Evolutionary conservation across 2,113 vertebrate species (phyloP), one percentile per base, ranked within the genome.

Genomic region (Tachycineta bicolor): DNA sequence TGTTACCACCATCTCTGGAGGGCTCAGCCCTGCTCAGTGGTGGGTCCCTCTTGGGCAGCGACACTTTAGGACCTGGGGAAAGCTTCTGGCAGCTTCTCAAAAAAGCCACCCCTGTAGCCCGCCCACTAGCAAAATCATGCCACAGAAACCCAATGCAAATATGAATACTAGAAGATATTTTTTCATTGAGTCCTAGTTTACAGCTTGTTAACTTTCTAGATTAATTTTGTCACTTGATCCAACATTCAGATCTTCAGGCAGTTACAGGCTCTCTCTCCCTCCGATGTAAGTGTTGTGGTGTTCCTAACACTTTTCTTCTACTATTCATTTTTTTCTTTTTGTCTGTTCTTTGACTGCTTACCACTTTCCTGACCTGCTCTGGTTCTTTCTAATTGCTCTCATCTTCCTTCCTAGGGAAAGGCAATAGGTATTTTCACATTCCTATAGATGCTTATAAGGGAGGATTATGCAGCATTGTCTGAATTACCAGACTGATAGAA

Each of bases 361-460:
- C 20, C 26, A 67, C 56, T 78, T 77, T 90, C 79, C 46, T 91
- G 91, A 91, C 63, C 77, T 65, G 52, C 56, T 86, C 9, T 77
- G 14, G 2, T 29, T 73, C 22, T 89, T 96, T 88, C 59, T 84
- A 87, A 86, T 64, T 86, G 62, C 55, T 90, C 52, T 74, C 16
- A 6, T 67, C 75, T 78, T 94, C 26, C 19, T 67, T 53, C 26
- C 49, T 58, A 77, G 29, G 59, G 47, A 86, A 94, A 60, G n/a
- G 37, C 5, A 41, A 86, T 24, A 90, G 18, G 19, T 77, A 74
- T 78, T 88, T 85, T 77, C 50, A 60, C n/a, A 78, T 86, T 63
- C 90, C 47, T 55, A 5, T 14, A 59, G 83, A 62, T 55, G 39
- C 21, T 89, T 9, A 52, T 56, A 90, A 50, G 15, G 31, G 14